Evolutionary conservation across 37 sponge, comb jelly and placozoan genomes (phyloP).

Genomic region (Axinella damicornis): DNA sequence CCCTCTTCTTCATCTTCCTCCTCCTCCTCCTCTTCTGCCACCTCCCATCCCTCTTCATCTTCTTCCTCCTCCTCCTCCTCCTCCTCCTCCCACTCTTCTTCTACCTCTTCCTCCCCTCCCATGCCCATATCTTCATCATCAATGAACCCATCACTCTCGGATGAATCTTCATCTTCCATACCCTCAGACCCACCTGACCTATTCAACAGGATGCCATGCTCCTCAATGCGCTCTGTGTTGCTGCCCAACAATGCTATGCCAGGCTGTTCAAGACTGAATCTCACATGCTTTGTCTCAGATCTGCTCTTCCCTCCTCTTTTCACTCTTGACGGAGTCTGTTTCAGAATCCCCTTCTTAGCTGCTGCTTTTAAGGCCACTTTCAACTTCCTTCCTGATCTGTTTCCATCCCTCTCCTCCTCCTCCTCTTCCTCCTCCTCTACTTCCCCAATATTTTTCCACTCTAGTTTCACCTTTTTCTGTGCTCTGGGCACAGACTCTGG

Average conservation of each 20-base stretch:
- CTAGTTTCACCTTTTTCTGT: not conserved
- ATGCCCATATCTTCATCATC: not conserved
- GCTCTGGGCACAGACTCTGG: not conserved
- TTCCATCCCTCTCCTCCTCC: not conserved
- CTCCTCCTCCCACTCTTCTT: conserved; percentile 1
- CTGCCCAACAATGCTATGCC: no score
- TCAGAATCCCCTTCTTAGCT: not conserved
- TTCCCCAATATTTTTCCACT: not conserved
- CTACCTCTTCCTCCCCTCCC: not conserved
- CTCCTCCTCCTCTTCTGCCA: conserved; percentile 13
- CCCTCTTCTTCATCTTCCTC: not conserved
- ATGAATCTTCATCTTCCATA: not conserved
- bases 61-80: not conserved
- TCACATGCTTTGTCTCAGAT: no score
- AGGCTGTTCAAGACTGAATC: no score
- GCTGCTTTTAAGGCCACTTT: not conserved
- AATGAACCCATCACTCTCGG: not conserved
- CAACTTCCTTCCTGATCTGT: not conserved
- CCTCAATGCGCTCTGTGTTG: no score
- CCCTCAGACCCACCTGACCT: no score
- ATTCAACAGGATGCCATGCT: no score
- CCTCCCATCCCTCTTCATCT: conserved; percentile 1
- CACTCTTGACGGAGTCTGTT: not conserved
- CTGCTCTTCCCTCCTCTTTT: not conserved
- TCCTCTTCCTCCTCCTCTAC: not conserved